Evolutionary conservation across 1,140 invertebrate genomes (phyloP).

Genomic region (Sarcophaga peregrina): DNA sequence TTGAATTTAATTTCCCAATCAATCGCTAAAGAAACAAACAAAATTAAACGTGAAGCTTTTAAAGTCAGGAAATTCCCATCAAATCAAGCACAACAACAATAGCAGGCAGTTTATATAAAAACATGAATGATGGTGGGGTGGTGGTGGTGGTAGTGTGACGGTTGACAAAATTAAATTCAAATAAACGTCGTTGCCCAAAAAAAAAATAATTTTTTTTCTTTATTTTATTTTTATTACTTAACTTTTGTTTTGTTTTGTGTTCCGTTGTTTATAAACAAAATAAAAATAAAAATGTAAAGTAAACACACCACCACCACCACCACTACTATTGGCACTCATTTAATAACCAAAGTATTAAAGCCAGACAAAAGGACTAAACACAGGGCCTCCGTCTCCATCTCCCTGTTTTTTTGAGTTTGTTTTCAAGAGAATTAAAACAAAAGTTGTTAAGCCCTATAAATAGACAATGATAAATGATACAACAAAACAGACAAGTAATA

Average conservation of each 20-base stretch:
- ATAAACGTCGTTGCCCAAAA: not conserved
- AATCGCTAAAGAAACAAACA: not conserved
- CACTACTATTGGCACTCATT: not conserved
- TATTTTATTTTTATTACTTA: too few relatives aligned
- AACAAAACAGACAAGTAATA: not conserved
- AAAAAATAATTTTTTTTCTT: too few relatives aligned
- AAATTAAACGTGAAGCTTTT: not conserved
- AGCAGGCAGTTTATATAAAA: not conserved
- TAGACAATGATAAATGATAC: slow-evolving; percentile 19
- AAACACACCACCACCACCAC: not conserved
- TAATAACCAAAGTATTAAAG: slow-evolving; percentile 15
- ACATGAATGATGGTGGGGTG: not conserved
- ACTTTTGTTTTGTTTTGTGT: too few relatives aligned
- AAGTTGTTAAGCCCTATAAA: slow-evolving; percentile 22
- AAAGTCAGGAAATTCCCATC: slow-evolving; percentile 4
- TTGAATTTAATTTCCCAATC: slow-evolving; percentile 8
- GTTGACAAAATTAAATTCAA: not conserved
- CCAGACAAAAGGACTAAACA: not conserved
- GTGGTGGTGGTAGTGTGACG: too few relatives aligned
- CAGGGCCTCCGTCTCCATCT: not conserved
- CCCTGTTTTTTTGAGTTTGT: not conserved
- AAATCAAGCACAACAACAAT: not conserved
- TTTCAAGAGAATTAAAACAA: not conserved
- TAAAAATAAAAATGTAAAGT: too few relatives aligned
- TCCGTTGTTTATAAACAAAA: too few relatives aligned